Evolutionary conservation across 1,140 invertebrate species (phyloP), one percentile per base, ranked within the genome.

Genomic region (Phymastichus coffea): DNA sequence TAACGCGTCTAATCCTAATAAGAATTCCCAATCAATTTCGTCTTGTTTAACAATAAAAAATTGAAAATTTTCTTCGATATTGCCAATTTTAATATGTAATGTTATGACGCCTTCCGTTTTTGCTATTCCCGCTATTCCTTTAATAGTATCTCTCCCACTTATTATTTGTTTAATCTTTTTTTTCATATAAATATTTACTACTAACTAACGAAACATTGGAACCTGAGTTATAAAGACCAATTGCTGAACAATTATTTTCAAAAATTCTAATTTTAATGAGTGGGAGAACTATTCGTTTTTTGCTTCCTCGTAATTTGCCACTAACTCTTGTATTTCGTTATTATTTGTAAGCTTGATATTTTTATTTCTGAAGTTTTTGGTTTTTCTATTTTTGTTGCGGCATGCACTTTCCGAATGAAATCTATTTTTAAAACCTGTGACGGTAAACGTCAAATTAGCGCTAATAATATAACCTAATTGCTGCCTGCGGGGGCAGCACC

Each of bases 1-100:
- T 22, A 64, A 61, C 35, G 23, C 15, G 28, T 61, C 47, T 25
- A 64, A 40, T 19, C 63, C 63, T 57, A 64, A 46, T 28, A 64
- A 35, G n/a, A 59, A 15, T 38, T 63, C 61, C 0, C 59, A 44
- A n/a, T 15, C 15, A 35, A 64, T 55, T 23, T 19, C 23, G 7
- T 40, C 38, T 9, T 52, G 49, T 51, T 52, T 57, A 7, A 59
- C 47, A 53, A 59, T 59, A 20, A 40, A 55, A 43, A 63, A 59
- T 19, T 12, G 26, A 33, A 63, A 53, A 44, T 19, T 35, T 46
- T 63, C 19, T 48, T 38, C 25, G 20, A 58, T 44, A 25, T 48
- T 48, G n/a, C 40, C 20, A 47, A 63, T 63, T 38, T 46, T 63
- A 8, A 53, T 40, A 14, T 40, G 6, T 12, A 20, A 12, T 19